Evolutionary conservation across 2,113 vertebrate species (phyloP).

Genomic region (Tauraco erythrolophus): DNA sequence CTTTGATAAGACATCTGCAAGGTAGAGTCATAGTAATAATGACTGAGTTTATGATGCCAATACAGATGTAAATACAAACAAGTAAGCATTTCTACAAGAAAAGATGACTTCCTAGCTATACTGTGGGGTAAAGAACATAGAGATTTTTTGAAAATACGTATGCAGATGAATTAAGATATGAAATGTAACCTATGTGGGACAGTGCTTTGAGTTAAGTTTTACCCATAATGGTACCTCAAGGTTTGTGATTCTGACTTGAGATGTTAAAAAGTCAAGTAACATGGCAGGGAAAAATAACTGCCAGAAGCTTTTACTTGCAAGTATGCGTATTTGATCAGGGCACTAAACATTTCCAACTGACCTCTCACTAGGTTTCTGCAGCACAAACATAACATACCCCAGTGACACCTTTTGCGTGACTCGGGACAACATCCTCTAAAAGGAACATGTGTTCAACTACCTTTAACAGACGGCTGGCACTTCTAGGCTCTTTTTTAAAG

Average conservation of each 20-base stretch:
- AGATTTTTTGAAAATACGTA: not conserved
- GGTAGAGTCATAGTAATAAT: not conserved
- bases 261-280: not conserved
- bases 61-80: not conserved
- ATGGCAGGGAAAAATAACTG: not conserved
- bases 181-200: not conserved
- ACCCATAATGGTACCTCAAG: not conserved
- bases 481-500: not conserved
- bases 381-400: not conserved
- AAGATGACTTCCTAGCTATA: not conserved
- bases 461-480: not conserved
- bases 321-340: fast-evolving
- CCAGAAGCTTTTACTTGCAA: not conserved
- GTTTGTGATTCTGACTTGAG: not conserved
- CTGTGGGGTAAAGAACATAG: not conserved
- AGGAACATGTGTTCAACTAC: not conserved
- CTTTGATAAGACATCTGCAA: not conserved
- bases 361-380: not conserved
- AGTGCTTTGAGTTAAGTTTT: not conserved
- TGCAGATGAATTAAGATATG: not conserved
- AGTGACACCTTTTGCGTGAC: not conserved
- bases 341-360: not conserved
- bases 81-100: not conserved
- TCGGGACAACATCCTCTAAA: not conserved
- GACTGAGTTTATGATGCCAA: not conserved